Evolutionary conservation across 2,888 invertebrate species (phyloP).

Genomic region (Rosalia funebris): DNA sequence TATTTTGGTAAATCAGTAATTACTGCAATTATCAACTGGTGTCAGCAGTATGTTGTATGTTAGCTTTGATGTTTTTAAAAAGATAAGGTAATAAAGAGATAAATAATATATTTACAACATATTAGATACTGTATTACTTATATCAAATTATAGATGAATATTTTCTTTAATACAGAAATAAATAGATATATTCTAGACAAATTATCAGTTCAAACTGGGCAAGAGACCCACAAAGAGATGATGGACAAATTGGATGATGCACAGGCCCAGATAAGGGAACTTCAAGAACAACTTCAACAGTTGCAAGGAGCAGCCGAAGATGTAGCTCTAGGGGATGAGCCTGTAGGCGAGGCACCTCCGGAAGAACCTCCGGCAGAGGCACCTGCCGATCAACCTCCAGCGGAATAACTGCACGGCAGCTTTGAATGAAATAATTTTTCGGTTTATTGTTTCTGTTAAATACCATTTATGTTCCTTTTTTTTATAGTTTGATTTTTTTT

Average conservation of each 20-base stretch:
- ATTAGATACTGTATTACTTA: too few relatives aligned
- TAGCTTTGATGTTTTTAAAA: too few relatives aligned
- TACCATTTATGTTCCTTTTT: constrained; percentile 27
- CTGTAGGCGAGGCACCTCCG: constrained; percentile 19
- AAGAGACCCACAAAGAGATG: constrained; percentile 57
- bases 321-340: constrained; percentile 4
- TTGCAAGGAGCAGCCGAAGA: constrained; percentile 35
- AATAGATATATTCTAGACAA: constrained; percentile 67
- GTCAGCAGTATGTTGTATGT: too few relatives aligned
- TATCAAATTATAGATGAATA: too few relatives aligned
- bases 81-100: too few relatives aligned
- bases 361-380: constrained; percentile 31
- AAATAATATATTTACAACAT: too few relatives aligned
- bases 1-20: too few relatives aligned
- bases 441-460: constrained; percentile 18
- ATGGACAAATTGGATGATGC: constrained; percentile 68
- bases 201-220: constrained; percentile 63
- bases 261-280: constrained; percentile 69
- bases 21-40: too few relatives aligned
- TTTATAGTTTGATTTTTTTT: constrained; percentile 12
- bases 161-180: too few relatives aligned
- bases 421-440: background rate
- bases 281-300: constrained; percentile 69
- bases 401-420: constrained; percentile 10
- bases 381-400: constrained; percentile 11